Evolutionary conservation across 2,888 invertebrate species (phyloP), one percentile per base, ranked within the genome.

Genomic region (Phanerotoma sp.): DNA sequence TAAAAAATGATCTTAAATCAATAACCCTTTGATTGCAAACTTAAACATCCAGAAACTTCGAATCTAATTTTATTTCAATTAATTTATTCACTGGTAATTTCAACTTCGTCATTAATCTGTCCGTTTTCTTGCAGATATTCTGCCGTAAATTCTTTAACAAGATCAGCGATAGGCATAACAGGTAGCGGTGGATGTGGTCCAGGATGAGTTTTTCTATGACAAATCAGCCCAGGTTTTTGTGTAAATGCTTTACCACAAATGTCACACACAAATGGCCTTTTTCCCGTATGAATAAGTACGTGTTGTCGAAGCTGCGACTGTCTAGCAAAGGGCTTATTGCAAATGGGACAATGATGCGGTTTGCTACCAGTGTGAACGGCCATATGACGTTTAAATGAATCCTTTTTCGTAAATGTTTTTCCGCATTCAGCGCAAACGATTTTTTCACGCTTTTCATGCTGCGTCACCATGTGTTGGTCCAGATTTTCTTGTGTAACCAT

Each of bases 401-500:
- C 76, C 40, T 77, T 77, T 32, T 77, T 77, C 3, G 74, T 68
- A 48, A 77, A 77, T 1, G 76, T 74, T 25, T 77, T 77, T 2
- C 75, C 75, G 41, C 77, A 77, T 40, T 73, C 72, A 0, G 73
- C 74, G 61, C 77, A 77, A 4, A 76, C 73, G 13, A 77, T 75
- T 48, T 76, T 76, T 51, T 77, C 75, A 4, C 74, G 60, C 42
- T 74, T 72, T 59, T 77, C 77, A 55, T 77, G 77, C 45, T 77
- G 77, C 40, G 70, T 71, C 4, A 77, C 35, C 53, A 77, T 62
- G 55, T 77, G 77, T 30, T 76, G 75, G 37, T 74, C 71, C 3
- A 77, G 63, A 54, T 77, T 77, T 30, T 75, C 72, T 52, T 77
- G 75, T 1, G 77, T 77, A 1, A 77, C 77, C 77, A 77, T 77